Evolutionary conservation across 2,797 vertebrate species (phyloP).

Genomic region (Phoeniculus purpureus): DNA sequence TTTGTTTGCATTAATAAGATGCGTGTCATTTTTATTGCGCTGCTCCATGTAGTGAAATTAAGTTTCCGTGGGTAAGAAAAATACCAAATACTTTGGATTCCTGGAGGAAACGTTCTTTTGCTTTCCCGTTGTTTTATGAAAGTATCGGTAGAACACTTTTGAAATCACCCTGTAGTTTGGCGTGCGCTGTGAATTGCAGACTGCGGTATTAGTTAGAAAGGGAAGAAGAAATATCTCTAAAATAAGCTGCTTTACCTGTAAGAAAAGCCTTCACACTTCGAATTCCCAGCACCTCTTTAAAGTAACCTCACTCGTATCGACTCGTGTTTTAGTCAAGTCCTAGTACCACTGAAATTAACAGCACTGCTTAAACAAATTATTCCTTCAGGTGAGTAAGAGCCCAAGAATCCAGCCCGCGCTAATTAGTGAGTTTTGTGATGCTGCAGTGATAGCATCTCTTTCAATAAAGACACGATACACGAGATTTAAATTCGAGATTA

Average conservation of each 20-base stretch:
- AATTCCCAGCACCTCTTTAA: background rate
- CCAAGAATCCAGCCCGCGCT: slow-evolving; percentile 14
- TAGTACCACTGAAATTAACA: slow-evolving; percentile 2
- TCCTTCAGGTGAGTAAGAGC: slow-evolving; percentile 23
- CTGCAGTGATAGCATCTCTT: background rate
- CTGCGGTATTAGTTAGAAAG: slow-evolving; percentile 3
- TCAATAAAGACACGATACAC: background rate
- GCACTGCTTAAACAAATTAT: slow-evolving; percentile 27
- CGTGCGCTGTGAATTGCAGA: slow-evolving; percentile 24
- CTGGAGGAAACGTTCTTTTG: slow-evolving; percentile 61
- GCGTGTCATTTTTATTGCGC: slow-evolving; percentile 71
- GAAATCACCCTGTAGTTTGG: slow-evolving; percentile 24
- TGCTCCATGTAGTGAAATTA: slow-evolving; percentile 68
- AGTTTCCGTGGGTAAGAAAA: slow-evolving; percentile 68
- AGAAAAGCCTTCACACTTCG: slow-evolving; percentile 8
- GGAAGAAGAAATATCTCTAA: background rate
- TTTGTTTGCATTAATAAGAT: slow-evolving; percentile 75
- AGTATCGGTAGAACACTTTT: slow-evolving; percentile 42
- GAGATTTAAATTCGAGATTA: background rate
- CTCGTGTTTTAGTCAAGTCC: slow-evolving; percentile 34
- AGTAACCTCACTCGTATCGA: slow-evolving; percentile 20
- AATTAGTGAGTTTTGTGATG: slow-evolving; percentile 14
- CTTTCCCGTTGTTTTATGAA: slow-evolving; percentile 59
- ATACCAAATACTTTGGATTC: slow-evolving; percentile 64
- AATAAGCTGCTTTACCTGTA: background rate